Base-by-base conservation (phyloP, 1,140 invertebrate genomes). In the Cryptotermes secundus region DNA sequence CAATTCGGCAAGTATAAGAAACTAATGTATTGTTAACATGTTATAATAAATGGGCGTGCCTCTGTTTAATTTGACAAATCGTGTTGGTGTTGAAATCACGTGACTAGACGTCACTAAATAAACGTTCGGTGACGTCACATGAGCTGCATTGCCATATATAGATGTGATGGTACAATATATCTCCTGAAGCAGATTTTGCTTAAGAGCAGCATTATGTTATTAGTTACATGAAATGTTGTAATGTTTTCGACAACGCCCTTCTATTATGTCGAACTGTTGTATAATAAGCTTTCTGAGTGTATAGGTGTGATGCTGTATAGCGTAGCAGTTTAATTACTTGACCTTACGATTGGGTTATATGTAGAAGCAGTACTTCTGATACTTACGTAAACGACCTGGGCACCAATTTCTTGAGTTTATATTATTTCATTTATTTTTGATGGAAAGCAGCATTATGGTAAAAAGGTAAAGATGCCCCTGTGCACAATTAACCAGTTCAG, bases 61-160 rank as follows among this genome's bases (percentile, higher is more conserved):
- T 49, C 42, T 49, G 0, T 72, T 72, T n/a, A 72, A 82, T 82
- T 82, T 82, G 35, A 82, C 81, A 82, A 82, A 82, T 45, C 16
- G 81, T 82, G 81, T 82, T 82, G 81, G 81, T n/a, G 81, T 49
- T 82, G 38, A 45, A 22, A 31, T 82, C 81, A 82, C 81, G 81
- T 82, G 81, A 82, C 38, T 9, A 6, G 34, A 82, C 53, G 53
- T 59, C 42, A 49, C 81, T 24, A 34, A 53, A 49, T 49, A 24
- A 53, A 53, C 10, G 3, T 31, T 1, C n/a, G 3, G 38, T 59
- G 81, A 59, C 81, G 53, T 82, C 81, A 82, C 14, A 45, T 53
- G 81, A 82, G 38, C 81, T 22, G 26, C 81, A 82, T 14, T 49
- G 24, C 81, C 81, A 36, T 49, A 82, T 82, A 82, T 82, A 38